A percentile compares a stretch with the other conserved stretches of the same genome.
These are phyloP conservation scores for Plusia festucae DNA, from an alignment of 2,888 invertebrate species.

Conservation along the genomic window DNA sequence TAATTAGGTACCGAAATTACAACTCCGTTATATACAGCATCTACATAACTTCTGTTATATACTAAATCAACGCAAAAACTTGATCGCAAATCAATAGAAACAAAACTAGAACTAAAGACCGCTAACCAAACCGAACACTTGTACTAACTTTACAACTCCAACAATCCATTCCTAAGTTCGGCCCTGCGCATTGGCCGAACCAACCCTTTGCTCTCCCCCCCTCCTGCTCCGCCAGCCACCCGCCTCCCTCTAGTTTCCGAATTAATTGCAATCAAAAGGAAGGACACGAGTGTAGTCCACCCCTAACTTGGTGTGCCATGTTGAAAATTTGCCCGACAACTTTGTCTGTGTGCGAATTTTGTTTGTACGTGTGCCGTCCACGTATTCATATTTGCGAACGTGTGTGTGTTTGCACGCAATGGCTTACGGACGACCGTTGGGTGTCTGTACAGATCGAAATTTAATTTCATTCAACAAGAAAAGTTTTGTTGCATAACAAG, in stretches of 20 bases:
- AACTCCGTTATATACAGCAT: constrained; percentile 21
- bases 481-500: constrained; percentile 36
- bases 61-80: constrained; percentile 55
- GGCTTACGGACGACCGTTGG: constrained; percentile 40
- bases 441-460: constrained; percentile 33
- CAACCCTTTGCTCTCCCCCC: constrained; percentile 73
- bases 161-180: constrained; percentile 80
- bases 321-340: constrained; percentile 80
- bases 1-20: constrained; percentile 21
- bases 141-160: constrained; percentile 74
- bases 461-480: constrained; percentile 40
- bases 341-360: constrained; percentile 69
- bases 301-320: constrained; percentile 87
- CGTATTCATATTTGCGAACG: constrained; percentile 54
- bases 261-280: constrained; percentile 90
- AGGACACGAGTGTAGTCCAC: constrained; percentile 88
- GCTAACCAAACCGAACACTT: constrained; percentile 73
- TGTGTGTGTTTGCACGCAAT: constrained; percentile 63
- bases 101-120: constrained; percentile 74
- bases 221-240: constrained; percentile 60
- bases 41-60: constrained; percentile 45
- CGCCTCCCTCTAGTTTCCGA: constrained; percentile 76
- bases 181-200: constrained; percentile 86
- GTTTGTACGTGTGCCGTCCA: constrained; percentile 55
- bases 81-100: constrained; percentile 65